Evolutionary conservation across 2,888 invertebrate species (phyloP).

Genomic region (Ormyrus rosae): DNA sequence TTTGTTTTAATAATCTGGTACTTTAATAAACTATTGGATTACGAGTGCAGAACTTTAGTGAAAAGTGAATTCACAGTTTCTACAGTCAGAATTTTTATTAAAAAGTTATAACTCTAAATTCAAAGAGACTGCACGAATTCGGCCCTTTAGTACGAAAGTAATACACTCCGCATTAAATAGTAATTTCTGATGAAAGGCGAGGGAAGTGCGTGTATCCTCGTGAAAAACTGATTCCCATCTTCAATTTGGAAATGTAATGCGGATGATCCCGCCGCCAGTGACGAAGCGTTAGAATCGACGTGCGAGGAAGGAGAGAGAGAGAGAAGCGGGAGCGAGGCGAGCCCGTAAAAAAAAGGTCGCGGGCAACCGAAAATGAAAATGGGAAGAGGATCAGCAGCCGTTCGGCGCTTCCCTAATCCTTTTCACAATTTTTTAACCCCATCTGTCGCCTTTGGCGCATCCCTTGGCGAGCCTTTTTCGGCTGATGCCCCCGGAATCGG

Average conservation of each 20-base stretch:
- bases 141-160: too few relatives aligned
- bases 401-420: slow-evolving; percentile 68
- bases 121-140: too few relatives aligned
- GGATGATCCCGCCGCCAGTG: slow-evolving; percentile 58
- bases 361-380: slow-evolving; percentile 71
- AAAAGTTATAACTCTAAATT: too few relatives aligned
- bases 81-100: too few relatives aligned
- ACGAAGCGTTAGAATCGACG: slow-evolving; percentile 35
- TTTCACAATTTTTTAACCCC: slow-evolving; percentile 75
- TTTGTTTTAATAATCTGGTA: too few relatives aligned
- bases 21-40: too few relatives aligned
- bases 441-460: slow-evolving; percentile 72
- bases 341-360: slow-evolving; percentile 59
- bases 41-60: too few relatives aligned
- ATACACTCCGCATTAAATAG: not conserved
- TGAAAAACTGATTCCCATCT: slow-evolving; percentile 39
- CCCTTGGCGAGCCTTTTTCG: slow-evolving; percentile 59
- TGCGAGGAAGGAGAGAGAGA: slow-evolving; percentile 15
- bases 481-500: slow-evolving; percentile 35
- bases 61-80: too few relatives aligned
- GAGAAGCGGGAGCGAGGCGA: slow-evolving; percentile 46
- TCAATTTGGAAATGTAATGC: slow-evolving; percentile 63
- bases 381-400: slow-evolving; percentile 67
- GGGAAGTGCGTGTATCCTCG: too few relatives aligned
- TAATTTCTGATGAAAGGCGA: not conserved